Percentiles rank a stretch among this genome's conserved stretches.
Conservation (phyloP, 1,140 invertebrate species). For the Zaprionus gabonicus region DNA sequence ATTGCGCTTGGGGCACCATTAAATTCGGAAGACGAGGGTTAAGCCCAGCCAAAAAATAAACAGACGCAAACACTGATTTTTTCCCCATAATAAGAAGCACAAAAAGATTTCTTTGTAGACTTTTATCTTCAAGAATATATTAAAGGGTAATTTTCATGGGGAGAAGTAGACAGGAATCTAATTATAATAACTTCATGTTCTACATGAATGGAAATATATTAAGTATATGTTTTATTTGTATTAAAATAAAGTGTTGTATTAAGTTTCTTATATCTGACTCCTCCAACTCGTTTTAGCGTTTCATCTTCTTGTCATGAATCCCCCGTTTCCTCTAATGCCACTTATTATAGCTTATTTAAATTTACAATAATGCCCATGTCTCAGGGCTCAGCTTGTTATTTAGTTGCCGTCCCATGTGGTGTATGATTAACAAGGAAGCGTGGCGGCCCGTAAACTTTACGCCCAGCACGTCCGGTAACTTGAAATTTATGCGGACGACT, state of each 20-base stretch:
- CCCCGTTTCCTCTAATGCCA: not conserved
- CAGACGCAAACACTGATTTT: constrained; percentile 5
- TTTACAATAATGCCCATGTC: constrained; percentile 9
- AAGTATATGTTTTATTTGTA: too few species aligned
- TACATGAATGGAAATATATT: too few species aligned
- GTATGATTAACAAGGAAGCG: constrained; percentile 51
- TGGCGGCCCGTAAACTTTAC: constrained; percentile 36
- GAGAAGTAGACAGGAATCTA: too few species aligned
- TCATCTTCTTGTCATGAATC: not conserved
- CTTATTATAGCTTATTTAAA: constrained; percentile 4
- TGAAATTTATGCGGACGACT: constrained; percentile 57
- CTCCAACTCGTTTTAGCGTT: too few species aligned
- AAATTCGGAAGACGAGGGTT: constrained; percentile 45
- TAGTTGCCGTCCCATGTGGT: constrained; percentile 28
- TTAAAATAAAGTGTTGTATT: too few species aligned
- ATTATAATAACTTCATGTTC: too few species aligned
- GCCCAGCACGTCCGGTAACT: constrained; percentile 25
- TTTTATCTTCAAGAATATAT: not conserved
- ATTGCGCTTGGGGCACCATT: constrained; percentile 19
- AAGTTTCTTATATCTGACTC: too few species aligned
- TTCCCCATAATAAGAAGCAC: not conserved
- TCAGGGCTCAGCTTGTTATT: constrained; percentile 2
- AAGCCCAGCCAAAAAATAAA: not conserved
- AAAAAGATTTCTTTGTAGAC: not conserved
- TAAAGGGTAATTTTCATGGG: not conserved